A percentile compares a stretch with the other conserved stretches of the same genome.
Evolutionary conservation across 2,113 vertebrate genomes (phyloP).

Genomic region (Ahaetulla prasina): DNA sequence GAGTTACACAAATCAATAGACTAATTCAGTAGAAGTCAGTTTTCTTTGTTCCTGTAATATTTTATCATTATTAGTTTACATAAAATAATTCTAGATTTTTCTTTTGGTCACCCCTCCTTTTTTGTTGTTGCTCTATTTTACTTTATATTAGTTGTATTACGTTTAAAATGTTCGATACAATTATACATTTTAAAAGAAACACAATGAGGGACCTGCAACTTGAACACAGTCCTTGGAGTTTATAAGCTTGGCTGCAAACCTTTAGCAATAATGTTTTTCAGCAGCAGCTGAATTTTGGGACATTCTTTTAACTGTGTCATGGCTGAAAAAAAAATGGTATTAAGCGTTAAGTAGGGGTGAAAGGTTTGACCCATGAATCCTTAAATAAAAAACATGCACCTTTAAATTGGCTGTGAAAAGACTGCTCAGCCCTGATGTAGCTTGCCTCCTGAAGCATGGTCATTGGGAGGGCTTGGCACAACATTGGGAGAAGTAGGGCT

Average conservation of each 20-base stretch:
- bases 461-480: neutral
- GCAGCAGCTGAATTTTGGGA: neutral
- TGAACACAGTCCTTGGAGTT: neutral
- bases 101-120: neutral
- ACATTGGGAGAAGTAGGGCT: neutral
- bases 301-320: neutral
- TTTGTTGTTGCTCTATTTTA: neutral
- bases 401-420: neutral
- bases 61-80: neutral
- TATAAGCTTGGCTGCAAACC: neutral
- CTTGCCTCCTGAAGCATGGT: neutral
- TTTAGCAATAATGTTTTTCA: neutral
- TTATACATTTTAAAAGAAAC: neutral
- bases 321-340: neutral
- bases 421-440: neutral
- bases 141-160: neutral
- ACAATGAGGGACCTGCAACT: neutral
- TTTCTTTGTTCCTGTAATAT: neutral
- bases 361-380: neutral
- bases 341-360: neutral
- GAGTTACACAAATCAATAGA: neutral
- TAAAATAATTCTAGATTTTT: neutral
- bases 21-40: too few species aligned
- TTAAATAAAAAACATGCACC: neutral
- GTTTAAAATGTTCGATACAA: neutral